phyloP scores from a whole-genome alignment of 2,888 invertebrate species.

The Amphipyra berbera region DNA sequence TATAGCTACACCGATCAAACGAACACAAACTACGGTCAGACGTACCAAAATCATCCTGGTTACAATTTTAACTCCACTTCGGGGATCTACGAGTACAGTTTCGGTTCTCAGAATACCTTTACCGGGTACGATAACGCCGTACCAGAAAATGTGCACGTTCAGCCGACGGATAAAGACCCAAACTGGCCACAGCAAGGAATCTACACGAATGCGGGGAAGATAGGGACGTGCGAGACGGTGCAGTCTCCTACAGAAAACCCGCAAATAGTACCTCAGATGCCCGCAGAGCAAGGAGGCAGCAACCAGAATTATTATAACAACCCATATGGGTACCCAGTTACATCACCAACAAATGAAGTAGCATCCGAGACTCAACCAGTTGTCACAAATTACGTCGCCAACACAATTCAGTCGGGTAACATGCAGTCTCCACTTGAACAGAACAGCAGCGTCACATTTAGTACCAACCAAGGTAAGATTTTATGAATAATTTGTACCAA shows the following conservation, averaged over 20 bases:
- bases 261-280: constrained; percentile 57
- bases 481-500: constrained; percentile 51
- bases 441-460: constrained; percentile 75
- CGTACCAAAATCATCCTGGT: constrained; percentile 90
- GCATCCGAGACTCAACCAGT: constrained; percentile 63
- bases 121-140: constrained; percentile 60
- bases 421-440: constrained; percentile 78
- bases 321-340: constrained; percentile 84
- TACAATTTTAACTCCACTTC: constrained; percentile 89
- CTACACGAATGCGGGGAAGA: constrained; percentile 87
- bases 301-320: constrained; percentile 82
- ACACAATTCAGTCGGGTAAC: constrained; percentile 80
- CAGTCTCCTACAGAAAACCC: constrained; percentile 85
- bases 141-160: constrained; percentile 68
- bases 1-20: constrained; percentile 67
- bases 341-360: constrained; percentile 65
- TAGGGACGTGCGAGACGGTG: constrained; percentile 81
- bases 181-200: constrained; percentile 74
- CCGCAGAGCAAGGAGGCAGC: constrained; percentile 59
- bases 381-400: constrained; percentile 77
- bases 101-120: constrained; percentile 89
- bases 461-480: constrained; percentile 82
- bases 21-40: constrained; percentile 69
- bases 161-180: constrained; percentile 66
- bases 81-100: constrained; percentile 90